These are phyloP conservation scores for Numenius phaeopus DNA, from an alignment of 2,797 vertebrate genomes.

Conservation along the genomic window DNA sequence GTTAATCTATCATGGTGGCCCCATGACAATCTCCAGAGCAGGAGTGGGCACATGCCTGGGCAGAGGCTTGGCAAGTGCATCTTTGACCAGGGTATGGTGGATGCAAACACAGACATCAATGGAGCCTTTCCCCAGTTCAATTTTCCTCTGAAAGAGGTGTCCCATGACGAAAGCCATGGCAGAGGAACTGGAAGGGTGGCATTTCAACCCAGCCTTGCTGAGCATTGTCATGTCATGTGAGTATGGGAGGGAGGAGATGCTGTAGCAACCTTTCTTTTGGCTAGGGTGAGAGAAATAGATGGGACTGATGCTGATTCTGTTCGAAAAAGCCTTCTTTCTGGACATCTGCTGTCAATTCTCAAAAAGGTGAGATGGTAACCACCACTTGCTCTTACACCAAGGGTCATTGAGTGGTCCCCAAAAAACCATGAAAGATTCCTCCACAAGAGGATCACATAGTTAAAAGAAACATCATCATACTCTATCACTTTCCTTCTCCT, in stretches of 20 bases:
- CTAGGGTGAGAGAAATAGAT: background rate
- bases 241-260: background rate
- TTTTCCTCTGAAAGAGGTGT: background rate
- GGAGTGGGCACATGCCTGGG: fast-evolving
- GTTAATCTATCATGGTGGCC: fast-evolving
- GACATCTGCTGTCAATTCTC: background rate
- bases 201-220: background rate
- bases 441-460: background rate
- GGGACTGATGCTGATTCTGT: background rate
- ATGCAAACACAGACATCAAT: background rate
- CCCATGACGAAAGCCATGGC: background rate
- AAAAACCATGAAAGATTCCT: background rate
- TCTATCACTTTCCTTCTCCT: background rate
- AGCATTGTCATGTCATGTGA: background rate
- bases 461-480: background rate
- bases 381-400: background rate
- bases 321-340: background rate
- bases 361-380: background rate
- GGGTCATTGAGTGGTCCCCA: background rate
- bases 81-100: background rate
- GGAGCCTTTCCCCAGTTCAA: background rate
- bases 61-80: background rate
- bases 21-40: background rate
- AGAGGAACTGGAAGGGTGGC: background rate
- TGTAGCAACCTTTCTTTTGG: background rate